phyloP scores from a whole-genome alignment of 2,113 vertebrate species.

The Oxyura jamaicensis region DNA sequence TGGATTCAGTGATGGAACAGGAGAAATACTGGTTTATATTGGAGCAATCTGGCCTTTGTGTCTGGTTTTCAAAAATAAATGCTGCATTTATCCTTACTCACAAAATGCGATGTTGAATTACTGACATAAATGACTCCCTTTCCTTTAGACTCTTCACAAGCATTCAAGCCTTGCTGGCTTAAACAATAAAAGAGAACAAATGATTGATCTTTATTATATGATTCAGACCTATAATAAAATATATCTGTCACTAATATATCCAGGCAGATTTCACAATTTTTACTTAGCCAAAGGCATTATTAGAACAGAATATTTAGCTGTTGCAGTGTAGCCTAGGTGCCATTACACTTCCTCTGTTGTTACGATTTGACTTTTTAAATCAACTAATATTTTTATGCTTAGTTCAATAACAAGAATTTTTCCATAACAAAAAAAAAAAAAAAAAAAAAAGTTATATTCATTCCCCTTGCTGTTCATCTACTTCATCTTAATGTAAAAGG shows the following conservation, averaged over 20 bases:
- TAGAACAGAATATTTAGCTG: slow-evolving; percentile 17
- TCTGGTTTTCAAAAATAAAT: background rate
- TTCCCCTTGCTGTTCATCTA: background rate
- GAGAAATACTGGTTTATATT: background rate
- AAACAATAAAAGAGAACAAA: slow-evolving; percentile 20
- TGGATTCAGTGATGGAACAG: background rate
- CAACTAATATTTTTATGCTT: background rate
- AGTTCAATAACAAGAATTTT: background rate
- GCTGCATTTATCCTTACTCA: background rate
- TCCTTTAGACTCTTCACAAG: background rate
- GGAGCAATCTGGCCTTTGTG: background rate
- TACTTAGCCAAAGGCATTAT: slow-evolving; percentile 5
- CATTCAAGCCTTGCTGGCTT: background rate
- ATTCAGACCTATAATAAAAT: slow-evolving; percentile 47
- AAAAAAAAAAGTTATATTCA: background rate
- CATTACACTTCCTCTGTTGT: background rate
- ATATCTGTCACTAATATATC: slow-evolving; percentile 45
- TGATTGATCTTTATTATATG: slow-evolving; percentile 58
- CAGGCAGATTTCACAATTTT: slow-evolving; percentile 31
- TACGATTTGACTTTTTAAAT: background rate
- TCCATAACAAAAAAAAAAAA: background rate
- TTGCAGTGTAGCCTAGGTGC: background rate
- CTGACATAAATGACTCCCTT: background rate
- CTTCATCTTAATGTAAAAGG: background rate
- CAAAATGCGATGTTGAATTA: slow-evolving; percentile 18